These are phyloP conservation scores for Rissa tridactyla DNA, from an alignment of 2,113 vertebrate genomes.

Conservation along the genomic window DNA sequence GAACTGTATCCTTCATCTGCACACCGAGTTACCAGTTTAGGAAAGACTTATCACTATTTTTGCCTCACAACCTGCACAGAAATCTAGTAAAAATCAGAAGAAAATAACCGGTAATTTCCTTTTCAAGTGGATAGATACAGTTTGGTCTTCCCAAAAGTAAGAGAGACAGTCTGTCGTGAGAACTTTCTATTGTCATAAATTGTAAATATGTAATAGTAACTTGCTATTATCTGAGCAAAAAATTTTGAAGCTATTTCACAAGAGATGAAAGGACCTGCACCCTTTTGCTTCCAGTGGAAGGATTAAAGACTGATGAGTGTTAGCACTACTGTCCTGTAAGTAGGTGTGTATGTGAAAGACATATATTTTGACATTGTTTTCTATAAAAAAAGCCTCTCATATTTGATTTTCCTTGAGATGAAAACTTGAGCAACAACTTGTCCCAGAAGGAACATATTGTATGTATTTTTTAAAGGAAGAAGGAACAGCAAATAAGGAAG, in stretches of 20 bases:
- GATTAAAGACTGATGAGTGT: background rate
- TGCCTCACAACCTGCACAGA: background rate
- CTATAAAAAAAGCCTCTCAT: background rate
- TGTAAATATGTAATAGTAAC: background rate
- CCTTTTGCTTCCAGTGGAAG: background rate
- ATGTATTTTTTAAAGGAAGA: background rate
- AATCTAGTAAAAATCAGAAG: background rate
- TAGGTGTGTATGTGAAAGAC: background rate
- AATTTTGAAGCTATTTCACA: background rate
- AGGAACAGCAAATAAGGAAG: background rate
- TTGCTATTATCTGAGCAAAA: background rate
- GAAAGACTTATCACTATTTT: background rate
- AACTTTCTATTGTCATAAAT: background rate
- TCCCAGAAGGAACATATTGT: background rate
- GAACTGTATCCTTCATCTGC: background rate
- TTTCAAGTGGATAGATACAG: background rate
- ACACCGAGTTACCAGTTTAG: background rate
- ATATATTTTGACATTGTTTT: background rate
- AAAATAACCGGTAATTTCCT: background rate
- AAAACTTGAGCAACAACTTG: background rate
- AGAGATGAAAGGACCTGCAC: background rate
- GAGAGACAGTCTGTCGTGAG: background rate
- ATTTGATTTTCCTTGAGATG: background rate
- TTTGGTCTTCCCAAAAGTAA: background rate
- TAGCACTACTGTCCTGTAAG: background rate